phyloP scores from a whole-genome alignment of 2,888 invertebrate genomes.

The Dasysyrphus tricinctus region DNA sequence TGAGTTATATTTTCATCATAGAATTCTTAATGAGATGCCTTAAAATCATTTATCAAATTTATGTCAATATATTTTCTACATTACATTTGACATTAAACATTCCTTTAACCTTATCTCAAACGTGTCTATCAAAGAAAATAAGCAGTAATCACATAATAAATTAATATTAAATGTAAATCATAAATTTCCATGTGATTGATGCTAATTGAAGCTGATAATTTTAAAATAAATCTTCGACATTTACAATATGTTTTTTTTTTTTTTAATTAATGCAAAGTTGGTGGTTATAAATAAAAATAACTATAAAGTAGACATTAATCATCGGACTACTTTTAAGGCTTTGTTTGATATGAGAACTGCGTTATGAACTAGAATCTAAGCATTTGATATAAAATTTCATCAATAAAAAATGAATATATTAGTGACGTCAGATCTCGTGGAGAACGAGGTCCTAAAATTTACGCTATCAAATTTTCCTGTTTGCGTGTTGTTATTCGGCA shows the following conservation, averaged over 20 bases:
- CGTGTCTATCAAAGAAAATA: not conserved
- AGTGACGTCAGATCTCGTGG: no score
- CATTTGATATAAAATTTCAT: no score
- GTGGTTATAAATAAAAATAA: not conserved
- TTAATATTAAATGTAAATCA: constrained; percentile 1
- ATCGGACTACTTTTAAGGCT: not conserved
- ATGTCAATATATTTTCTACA: not conserved
- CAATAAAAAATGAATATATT: no score
- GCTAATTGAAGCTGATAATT: constrained; percentile 17
- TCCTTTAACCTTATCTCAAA: not conserved
- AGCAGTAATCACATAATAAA: not conserved
- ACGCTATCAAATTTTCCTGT: no score
- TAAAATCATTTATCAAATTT: not conserved
- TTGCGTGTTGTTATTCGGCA: no score
- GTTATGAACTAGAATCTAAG: no score
- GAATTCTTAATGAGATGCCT: not conserved
- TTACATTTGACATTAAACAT: not conserved
- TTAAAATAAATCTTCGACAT: not conserved
- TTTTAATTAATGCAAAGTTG: not conserved
- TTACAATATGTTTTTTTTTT: not conserved
- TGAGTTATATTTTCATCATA: not conserved
- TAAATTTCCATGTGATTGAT: constrained; percentile 25
- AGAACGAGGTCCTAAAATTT: no score
- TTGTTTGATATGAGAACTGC: not conserved
- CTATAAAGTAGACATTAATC: not conserved